These are phyloP conservation scores for Aphelenchoides fujianensis DNA, from an alignment of 1,140 invertebrate genomes.

Conservation along the genomic window DNA sequence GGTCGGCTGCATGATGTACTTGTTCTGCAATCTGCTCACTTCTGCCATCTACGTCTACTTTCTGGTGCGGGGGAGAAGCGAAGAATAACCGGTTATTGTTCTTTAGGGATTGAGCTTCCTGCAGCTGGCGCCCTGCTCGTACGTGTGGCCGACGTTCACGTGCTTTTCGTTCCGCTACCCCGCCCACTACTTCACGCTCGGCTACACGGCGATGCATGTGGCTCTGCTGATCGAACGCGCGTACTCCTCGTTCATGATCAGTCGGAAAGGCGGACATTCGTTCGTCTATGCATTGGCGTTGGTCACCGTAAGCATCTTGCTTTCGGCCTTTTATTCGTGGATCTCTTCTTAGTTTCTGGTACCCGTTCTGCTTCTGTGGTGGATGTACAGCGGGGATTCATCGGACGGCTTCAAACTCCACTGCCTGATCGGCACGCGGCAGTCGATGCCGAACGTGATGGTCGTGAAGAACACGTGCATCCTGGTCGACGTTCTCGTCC, in stretches of 20 bases:
- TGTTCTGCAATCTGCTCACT: not conserved
- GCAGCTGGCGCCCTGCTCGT: not conserved
- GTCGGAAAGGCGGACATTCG: not conserved
- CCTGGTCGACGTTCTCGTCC: no score
- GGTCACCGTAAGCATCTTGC: not conserved
- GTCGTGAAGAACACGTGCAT: no score
- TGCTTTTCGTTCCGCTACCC: not conserved
- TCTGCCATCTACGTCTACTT: not conserved
- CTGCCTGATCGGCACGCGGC: no score
- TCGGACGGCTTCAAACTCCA: no score
- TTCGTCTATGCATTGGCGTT: not conserved
- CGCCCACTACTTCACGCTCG: not conserved
- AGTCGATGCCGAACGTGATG: no score
- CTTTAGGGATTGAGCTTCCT: not conserved
- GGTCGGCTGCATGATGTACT: not conserved
- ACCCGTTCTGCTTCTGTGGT: no score
- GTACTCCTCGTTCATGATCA: not conserved
- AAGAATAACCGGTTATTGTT: not conserved
- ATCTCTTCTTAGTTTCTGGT: no score
- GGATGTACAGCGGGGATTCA: no score
- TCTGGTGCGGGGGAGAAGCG: not conserved
- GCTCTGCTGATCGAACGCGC: not conserved
- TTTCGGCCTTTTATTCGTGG: no score
- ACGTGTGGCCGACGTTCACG: not conserved
- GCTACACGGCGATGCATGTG: not conserved